Conservation (phyloP, 2,888 invertebrate species). For the Drosophila kambysellisi region DNA sequence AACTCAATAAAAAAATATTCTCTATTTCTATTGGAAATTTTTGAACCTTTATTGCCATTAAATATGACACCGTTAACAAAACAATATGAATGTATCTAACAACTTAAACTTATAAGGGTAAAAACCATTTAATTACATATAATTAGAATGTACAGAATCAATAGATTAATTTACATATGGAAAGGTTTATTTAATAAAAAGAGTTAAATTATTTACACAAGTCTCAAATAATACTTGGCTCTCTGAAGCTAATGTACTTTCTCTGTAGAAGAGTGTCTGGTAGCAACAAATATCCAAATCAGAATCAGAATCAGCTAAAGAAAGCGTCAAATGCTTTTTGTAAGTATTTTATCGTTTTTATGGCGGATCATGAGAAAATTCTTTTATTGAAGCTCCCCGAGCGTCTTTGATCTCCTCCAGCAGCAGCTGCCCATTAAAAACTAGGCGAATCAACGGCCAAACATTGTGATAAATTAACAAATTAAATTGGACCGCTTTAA, state of each 20-base stretch:
- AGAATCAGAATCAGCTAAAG: conserved; percentile 47
- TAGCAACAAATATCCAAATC: conserved; percentile 40
- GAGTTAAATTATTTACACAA: background rate
- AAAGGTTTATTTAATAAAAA: background rate
- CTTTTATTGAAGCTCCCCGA: conserved; percentile 20
- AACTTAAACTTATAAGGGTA: background rate
- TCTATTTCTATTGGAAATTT: background rate
- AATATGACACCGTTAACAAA: background rate
- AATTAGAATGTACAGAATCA: background rate
- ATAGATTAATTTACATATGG: background rate
- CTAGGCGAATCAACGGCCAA: conserved; percentile 50
- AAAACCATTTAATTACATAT: background rate
- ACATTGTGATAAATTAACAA: conserved; percentile 77
- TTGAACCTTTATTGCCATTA: background rate
- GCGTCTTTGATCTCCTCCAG: conserved; percentile 7
- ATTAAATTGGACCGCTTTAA: conserved; percentile 60
- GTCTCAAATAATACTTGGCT: background rate
- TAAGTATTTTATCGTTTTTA: conserved; percentile 28
- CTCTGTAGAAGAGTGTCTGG: background rate
- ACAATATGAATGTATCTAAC: background rate
- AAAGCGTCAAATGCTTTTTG: conserved; percentile 35
- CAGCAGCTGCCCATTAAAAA: conserved; percentile 63
- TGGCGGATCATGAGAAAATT: conserved; percentile 52
- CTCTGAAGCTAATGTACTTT: conserved; percentile 8
- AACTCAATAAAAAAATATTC: background rate